Evolutionary conservation across 2,888 invertebrate genomes (phyloP).

Genomic region (Drosophila anomalata): DNA sequence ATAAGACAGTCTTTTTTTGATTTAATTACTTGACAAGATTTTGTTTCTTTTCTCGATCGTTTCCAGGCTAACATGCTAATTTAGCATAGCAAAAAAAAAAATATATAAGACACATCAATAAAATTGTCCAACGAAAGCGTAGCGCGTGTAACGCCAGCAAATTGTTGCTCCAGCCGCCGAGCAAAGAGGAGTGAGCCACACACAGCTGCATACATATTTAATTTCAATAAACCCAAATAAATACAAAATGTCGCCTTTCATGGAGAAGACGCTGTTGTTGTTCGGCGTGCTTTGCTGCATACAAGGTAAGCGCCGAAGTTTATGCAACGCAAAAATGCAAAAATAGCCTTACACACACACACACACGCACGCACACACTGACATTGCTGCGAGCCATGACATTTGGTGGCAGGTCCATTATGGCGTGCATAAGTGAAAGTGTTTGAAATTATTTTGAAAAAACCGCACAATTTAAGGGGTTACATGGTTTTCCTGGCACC

Average conservation of each 20-base stretch:
- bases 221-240: slow-evolving; percentile 19
- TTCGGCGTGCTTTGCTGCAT: slow-evolving; percentile 82
- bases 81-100: slow-evolving; percentile 13
- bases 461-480: neutral
- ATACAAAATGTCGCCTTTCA: slow-evolving; percentile 81
- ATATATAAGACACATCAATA: neutral
- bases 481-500: too few species aligned
- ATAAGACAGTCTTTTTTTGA: neutral
- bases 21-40: neutral
- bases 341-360: neutral
- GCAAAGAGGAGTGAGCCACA: slow-evolving; percentile 16
- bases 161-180: slow-evolving; percentile 35
- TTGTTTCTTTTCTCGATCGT: slow-evolving; percentile 3
- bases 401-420: slow-evolving; percentile 5
- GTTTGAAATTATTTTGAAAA: neutral
- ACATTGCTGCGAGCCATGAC: slow-evolving; percentile 15
- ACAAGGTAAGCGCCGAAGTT: slow-evolving; percentile 78
- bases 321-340: slow-evolving; percentile 56
- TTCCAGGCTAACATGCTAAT: slow-evolving; percentile 40
- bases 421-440: neutral
- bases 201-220: slow-evolving; percentile 19
- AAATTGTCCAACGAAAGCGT: slow-evolving; percentile 31
- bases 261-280: slow-evolving; percentile 81
- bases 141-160: slow-evolving; percentile 12
- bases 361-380: neutral